Conservation (phyloP, 2,797 vertebrate species). For the Sebastes trivittatus region DNA sequence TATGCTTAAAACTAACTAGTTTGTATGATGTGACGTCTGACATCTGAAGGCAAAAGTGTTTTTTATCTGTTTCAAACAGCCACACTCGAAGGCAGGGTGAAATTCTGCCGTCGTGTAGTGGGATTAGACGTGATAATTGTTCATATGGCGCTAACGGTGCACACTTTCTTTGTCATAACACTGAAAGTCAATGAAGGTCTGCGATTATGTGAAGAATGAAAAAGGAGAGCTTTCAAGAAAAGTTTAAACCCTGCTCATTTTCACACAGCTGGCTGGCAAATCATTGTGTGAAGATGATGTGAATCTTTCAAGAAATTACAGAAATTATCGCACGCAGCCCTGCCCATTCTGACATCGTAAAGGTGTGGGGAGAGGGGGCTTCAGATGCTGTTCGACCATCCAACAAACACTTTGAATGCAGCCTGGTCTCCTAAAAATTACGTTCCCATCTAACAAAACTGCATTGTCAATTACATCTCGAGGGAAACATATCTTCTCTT, state of each 20-base stretch:
- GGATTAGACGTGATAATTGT: not conserved
- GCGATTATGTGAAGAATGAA: not conserved
- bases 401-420: not conserved
- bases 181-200: not conserved
- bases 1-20: not conserved
- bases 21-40: not conserved
- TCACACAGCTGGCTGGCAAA: not conserved
- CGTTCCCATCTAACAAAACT: too few relatives aligned
- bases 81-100: not conserved
- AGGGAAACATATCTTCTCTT: not conserved
- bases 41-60: not conserved
- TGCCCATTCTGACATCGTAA: not conserved
- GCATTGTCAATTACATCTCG: not conserved
- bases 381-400: not conserved
- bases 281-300: not conserved
- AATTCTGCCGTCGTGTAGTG: not conserved
- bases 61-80: not conserved
- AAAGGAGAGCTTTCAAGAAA: not conserved
- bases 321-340: not conserved
- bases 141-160: not conserved
- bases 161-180: not conserved
- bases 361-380: not conserved
- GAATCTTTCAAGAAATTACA: not conserved
- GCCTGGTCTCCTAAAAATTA: too few relatives aligned
- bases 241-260: not conserved